Conservation (phyloP, 2,797 vertebrate genomes). For the Todus mexicanus region DNA sequence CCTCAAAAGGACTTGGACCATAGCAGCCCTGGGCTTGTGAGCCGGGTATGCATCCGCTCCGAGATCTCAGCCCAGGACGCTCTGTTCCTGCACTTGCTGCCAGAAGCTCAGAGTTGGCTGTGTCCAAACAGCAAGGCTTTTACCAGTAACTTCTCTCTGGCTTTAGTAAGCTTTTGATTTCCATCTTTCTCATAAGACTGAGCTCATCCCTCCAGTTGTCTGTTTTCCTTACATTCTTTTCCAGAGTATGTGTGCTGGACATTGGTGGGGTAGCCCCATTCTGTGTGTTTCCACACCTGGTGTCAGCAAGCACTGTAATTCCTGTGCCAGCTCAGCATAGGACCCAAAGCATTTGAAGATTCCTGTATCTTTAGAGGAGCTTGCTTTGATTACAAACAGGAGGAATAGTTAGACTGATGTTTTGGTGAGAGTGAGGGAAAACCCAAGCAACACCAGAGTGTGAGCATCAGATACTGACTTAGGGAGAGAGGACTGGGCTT, state of each 20-base stretch:
- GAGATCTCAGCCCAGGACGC: not conserved
- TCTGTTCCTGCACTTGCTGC: slow-evolving; percentile 26
- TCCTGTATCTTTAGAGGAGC: not conserved
- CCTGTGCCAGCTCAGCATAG: not conserved
- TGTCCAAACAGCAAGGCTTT: not conserved
- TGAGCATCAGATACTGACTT: not conserved
- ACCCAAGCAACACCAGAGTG: not conserved
- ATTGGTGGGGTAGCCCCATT: not conserved
- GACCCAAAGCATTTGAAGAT: not conserved
- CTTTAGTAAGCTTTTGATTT: not conserved
- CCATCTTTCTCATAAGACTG: not conserved
- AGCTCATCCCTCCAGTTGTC: not conserved
- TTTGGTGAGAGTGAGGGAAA: not conserved
- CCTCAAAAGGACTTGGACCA: not conserved
- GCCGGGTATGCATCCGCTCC: not conserved
- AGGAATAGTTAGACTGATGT: not conserved
- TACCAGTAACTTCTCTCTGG: not conserved
- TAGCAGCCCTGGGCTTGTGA: not conserved
- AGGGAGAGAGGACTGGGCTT: not conserved
- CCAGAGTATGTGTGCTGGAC: not conserved
- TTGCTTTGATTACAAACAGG: not conserved
- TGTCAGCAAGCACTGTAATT: not conserved
- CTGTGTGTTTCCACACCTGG: not conserved
- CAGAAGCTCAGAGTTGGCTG: not conserved
- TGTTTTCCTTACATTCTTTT: not conserved